These are phyloP conservation scores for Scotopteryx bipunctaria DNA, from an alignment of 2,888 invertebrate species.

Conservation along the genomic window DNA sequence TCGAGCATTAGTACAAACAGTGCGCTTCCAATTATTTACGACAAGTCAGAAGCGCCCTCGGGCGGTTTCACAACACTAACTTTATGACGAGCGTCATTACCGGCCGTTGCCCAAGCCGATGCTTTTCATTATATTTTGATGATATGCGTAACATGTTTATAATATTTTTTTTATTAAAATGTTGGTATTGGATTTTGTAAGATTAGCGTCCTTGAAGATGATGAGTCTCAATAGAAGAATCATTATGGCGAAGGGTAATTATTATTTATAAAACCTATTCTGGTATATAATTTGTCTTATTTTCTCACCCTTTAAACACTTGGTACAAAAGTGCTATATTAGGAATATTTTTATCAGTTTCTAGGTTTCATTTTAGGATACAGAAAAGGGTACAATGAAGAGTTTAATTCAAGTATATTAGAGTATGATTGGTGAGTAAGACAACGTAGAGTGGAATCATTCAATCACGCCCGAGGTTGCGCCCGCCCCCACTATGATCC, in stretches of 20 bases:
- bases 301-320: no score
- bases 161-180: conserved; percentile 9
- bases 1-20: conserved; percentile 70
- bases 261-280: no score
- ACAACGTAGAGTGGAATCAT: conserved; percentile 40
- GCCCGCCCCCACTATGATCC: conserved; percentile 51
- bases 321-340: no score
- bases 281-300: no score
- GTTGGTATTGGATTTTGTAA: no score
- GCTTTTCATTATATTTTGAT: conserved; percentile 58
- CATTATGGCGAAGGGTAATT: no score
- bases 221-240: no score
- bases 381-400: neutral
- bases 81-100: conserved; percentile 58
- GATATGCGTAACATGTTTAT: conserved; percentile 41
- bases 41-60: conserved; percentile 55
- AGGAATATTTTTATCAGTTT: no score
- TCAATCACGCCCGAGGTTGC: conserved; percentile 49
- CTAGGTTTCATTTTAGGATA: neutral
- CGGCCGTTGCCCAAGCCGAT: conserved; percentile 54
- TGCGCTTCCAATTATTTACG: conserved; percentile 73
- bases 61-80: conserved; percentile 62
- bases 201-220: neutral
- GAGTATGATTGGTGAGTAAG: conserved; percentile 26
- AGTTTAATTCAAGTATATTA: conserved; percentile 3